These are phyloP conservation scores for Netelia melanura DNA, from an alignment of 2,888 invertebrate species.

Conservation along the genomic window DNA sequence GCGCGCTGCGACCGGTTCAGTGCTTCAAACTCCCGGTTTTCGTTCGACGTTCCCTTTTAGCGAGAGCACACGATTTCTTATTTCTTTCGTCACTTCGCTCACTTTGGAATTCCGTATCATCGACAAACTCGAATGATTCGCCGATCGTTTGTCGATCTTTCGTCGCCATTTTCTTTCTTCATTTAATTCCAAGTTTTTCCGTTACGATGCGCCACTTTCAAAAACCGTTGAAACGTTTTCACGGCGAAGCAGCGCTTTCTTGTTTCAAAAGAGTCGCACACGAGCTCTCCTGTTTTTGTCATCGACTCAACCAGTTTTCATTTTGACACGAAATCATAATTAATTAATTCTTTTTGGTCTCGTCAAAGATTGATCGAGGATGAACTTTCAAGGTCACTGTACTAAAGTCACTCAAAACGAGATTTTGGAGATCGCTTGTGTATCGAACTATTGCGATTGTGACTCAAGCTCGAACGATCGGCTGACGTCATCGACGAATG, in stretches of 20 bases:
- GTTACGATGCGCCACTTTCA: too few species aligned
- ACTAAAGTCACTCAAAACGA: not conserved
- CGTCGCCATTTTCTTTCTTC: not conserved
- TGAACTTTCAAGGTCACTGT: not conserved
- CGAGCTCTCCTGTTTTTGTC: not conserved
- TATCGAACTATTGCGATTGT: not conserved
- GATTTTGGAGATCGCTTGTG: not conserved
- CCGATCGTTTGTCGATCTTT: not conserved
- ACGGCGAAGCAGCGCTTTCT: not conserved
- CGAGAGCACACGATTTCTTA: slow-evolving; percentile 19
- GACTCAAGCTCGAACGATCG: slow-evolving; percentile 2
- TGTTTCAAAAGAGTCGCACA: not conserved
- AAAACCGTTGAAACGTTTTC: too few species aligned
- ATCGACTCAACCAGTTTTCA: not conserved
- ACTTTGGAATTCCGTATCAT: slow-evolving; percentile 28
- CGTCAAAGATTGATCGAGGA: not conserved
- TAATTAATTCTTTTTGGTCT: not conserved
- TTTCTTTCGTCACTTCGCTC: slow-evolving; percentile 26
- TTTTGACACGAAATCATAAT: slow-evolving; percentile 1
- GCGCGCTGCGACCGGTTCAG: slow-evolving; percentile 66
- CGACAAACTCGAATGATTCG: not conserved
- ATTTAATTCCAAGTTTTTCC: not conserved
- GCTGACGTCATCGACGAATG: not conserved
- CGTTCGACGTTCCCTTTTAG: slow-evolving; percentile 23
- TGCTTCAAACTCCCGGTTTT: slow-evolving; percentile 52